Conservation (phyloP, 2,797 vertebrate genomes). For the Cirrhinus mrigala region DNA sequence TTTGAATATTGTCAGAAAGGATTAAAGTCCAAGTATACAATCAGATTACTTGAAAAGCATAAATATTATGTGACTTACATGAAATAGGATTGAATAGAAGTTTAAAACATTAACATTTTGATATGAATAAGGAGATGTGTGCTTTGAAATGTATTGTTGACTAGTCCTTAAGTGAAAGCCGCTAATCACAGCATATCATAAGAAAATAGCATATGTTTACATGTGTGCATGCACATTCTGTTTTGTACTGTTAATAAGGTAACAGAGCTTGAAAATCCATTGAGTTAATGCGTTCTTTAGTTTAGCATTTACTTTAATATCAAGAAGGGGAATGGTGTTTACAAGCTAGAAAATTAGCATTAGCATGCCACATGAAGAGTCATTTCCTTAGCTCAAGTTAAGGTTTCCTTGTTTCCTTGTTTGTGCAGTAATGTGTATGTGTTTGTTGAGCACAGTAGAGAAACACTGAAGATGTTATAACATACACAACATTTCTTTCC, state of each 20-base stretch:
- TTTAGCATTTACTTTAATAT: not conserved
- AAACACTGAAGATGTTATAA: not conserved
- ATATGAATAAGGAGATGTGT: not conserved
- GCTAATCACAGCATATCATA: not conserved
- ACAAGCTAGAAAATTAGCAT: not conserved
- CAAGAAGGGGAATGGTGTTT: not conserved
- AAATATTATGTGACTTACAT: not conserved
- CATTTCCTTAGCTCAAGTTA: not conserved
- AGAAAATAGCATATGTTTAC: not conserved
- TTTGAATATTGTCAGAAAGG: not conserved
- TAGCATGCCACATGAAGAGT: not conserved
- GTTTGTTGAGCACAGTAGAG: not conserved
- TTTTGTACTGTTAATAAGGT: not conserved
- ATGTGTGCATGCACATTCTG: not conserved
- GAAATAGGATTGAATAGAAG: not conserved
- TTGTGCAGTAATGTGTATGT: not conserved
- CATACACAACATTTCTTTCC: not conserved
- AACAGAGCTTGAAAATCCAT: not conserved
- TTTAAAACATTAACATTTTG: not conserved
- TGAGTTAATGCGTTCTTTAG: not conserved
- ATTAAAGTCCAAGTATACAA: not conserved
- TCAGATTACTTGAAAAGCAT: not conserved
- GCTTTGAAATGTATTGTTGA: not conserved
- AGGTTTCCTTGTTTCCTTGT: not conserved
- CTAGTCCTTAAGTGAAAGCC: not conserved